Evolutionary conservation across 1,140 invertebrate species (phyloP).

Genomic region (Theocolax elegans): DNA sequence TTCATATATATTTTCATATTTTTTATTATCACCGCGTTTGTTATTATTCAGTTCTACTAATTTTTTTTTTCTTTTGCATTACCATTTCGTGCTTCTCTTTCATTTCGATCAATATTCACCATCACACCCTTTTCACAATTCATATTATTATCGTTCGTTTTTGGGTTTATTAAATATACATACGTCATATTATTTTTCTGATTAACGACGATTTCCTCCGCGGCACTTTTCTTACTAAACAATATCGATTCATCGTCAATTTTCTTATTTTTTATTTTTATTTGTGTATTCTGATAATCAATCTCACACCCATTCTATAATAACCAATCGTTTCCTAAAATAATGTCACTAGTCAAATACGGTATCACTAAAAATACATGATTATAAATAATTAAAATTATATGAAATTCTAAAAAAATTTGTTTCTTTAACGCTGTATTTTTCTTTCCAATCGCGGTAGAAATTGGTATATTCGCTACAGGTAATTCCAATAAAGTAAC

Average conservation of each 20-base stretch:
- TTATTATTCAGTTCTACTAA: neutral
- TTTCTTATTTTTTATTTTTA: neutral
- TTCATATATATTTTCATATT: neutral
- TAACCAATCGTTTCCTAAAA: constrained; percentile 8
- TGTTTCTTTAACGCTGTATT: neutral
- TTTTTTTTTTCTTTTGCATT: too few species aligned
- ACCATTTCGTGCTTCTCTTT: too few species aligned
- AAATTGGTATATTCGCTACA: neutral
- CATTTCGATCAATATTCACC: too few species aligned
- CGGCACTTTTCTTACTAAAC: neutral
- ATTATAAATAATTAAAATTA: neutral
- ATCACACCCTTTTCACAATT: neutral
- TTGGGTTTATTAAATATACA: neutral
- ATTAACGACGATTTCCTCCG: neutral
- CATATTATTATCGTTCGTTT: neutral
- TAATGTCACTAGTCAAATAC: neutral
- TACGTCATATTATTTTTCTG: neutral
- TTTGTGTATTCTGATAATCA: neutral
- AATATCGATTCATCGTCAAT: neutral
- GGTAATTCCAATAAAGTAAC: neutral
- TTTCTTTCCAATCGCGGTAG: neutral
- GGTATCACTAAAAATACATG: constrained; percentile 4
- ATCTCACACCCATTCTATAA: neutral
- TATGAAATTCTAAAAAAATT: neutral
- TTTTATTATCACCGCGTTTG: neutral